Conservation (phyloP, 1,140 invertebrate species). For the Drosophila rhopaloa region DNA sequence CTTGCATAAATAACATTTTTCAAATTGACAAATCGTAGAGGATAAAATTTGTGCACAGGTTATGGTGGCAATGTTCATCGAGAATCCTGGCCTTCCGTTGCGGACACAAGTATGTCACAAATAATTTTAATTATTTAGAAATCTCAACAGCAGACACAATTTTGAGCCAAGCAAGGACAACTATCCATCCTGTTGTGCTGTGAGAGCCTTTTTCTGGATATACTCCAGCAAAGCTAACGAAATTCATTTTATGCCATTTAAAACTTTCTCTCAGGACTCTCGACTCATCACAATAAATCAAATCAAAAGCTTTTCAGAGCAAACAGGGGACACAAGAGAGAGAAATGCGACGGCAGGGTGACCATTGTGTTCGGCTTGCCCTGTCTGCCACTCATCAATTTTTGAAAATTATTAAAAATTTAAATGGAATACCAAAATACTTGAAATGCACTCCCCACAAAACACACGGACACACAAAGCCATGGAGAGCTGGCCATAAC, state of each 20-base stretch:
- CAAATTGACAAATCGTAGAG: conserved; percentile 60
- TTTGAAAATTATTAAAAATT: conserved; percentile 82
- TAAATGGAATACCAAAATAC: conserved; percentile 81
- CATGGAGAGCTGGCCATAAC: conserved; percentile 26
- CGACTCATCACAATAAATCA: conserved; percentile 69
- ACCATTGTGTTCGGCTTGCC: conserved; percentile 31
- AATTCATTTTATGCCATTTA: conserved; percentile 48
- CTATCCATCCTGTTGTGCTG: conserved; percentile 6
- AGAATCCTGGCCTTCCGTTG: conserved; percentile 5
- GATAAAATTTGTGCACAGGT: conserved; percentile 15
- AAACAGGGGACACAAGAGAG: background rate
- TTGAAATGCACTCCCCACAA: conserved; percentile 63
- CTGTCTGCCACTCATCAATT: conserved; percentile 76
- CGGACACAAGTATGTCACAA: conserved; percentile 52
- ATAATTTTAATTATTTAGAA: conserved; percentile 69
- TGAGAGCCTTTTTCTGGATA: conserved; percentile 8
- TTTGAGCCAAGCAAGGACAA: conserved; percentile 26
- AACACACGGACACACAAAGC: conserved; percentile 35
- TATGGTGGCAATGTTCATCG: background rate
- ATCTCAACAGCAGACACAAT: conserved; percentile 46
- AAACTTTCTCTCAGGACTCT: conserved; percentile 37
- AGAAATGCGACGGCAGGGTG: background rate
- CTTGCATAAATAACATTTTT: conserved; percentile 49
- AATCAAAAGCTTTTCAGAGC: conserved; percentile 53
- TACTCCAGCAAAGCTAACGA: conserved; percentile 15